Base-by-base conservation (phyloP, 2,797 vertebrate genomes). In the Etheostoma nigrum region DNA sequence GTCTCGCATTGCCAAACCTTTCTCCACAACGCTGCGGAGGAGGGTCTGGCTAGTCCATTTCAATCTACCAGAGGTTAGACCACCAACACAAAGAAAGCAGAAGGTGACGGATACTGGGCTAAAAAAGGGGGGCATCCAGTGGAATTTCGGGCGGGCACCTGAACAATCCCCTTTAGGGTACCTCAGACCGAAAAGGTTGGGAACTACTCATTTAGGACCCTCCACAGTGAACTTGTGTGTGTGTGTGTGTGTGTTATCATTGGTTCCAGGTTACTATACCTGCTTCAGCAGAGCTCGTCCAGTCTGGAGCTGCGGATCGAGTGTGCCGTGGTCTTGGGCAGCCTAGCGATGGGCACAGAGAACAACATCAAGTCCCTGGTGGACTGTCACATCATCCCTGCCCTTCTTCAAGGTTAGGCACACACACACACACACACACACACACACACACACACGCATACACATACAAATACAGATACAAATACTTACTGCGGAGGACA, bases 311-410 rank as follows among this genome's bases (percentile, higher is more conserved):
- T 99, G 84, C 96, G 96, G 92, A 97, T 97, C 0, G 98, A 99
- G 88, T 99, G 98, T 47, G 97, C 98, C 0, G 97, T 99, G 86
- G 98, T 99, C 57, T 93, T 99, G 25, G 98, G 98, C 92, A 99
- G 98, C 91, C 95, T 99, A 36, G 97, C 98, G 66, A 99, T 99
- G 98, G 98, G 98, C 84, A 99, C 98, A 0, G 97, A 99, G 93
- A 99, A 99, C 92, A 99, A 99, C 91, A 98, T 99, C 91, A 99
- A 99, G 95, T 99, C 98, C 91, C 95, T 99, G 55, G 95, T 99
- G 92, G 98, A 99, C 95, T 99, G 98, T 92, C 98, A 99, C 94
- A 98, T 99, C 92, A 99, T 99, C 93, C 98, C 98, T 83, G 97
- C 97, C 90, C 96, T 99, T 90, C 90, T 99, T 58, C 98, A 99